phyloP scores from a whole-genome alignment of 2,113 vertebrate genomes.

The Vidua macroura region DNA sequence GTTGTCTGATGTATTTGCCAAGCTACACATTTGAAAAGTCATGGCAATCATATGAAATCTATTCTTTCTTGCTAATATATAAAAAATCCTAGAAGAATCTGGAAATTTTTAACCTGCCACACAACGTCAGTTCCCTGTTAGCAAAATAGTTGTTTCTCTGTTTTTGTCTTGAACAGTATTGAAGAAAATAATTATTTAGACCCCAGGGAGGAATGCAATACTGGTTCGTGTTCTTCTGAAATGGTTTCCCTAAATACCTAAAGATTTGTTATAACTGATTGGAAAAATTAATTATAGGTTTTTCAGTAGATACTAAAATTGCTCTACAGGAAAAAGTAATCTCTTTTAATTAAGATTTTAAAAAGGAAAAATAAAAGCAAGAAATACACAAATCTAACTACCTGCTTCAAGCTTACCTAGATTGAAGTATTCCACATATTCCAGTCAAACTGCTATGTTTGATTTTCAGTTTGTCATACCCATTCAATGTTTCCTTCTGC shows the following conservation, averaged over 20 bases:
- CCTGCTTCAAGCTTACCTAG: neutral
- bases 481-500: neutral
- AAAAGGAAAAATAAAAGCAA: neutral
- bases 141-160: neutral
- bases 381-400: neutral
- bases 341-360: neutral
- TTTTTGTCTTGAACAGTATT: neutral
- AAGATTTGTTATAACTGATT: neutral
- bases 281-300: neutral
- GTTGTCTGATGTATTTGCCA: neutral
- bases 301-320: neutral
- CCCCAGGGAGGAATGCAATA: neutral
- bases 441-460: neutral
- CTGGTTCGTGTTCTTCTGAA: neutral
- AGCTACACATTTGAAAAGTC: neutral
- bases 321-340: neutral
- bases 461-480: neutral
- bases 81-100: neutral
- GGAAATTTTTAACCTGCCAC: neutral
- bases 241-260: neutral
- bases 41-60: neutral
- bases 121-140: rapidly evolving
- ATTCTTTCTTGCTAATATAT: neutral
- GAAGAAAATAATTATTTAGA: neutral
- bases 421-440: neutral